Percentiles rank a stretch among this genome's conserved stretches.
Evolutionary conservation across 2,797 vertebrate genomes (phyloP).

Genomic region (Crocodylus rhombifer): DNA sequence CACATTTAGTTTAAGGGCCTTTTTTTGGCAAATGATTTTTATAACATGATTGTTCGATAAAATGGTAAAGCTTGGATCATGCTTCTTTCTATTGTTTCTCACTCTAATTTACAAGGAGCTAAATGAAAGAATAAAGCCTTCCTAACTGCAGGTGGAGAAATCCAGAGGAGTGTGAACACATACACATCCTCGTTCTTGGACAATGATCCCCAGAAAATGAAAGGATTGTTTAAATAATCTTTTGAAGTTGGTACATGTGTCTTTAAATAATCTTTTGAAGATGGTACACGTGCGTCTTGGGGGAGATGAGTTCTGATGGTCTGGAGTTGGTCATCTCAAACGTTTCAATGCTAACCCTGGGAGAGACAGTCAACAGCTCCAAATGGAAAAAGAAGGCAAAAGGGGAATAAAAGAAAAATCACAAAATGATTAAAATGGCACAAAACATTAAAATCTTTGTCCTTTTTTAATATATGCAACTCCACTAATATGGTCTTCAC

Average conservation of each 20-base stretch:
- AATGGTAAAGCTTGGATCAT: background rate
- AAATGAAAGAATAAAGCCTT: background rate
- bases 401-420: background rate
- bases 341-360: background rate
- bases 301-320: background rate
- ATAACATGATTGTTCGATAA: background rate
- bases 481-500: background rate
- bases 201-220: background rate
- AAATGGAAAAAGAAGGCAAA: background rate
- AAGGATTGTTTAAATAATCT: background rate
- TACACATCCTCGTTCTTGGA: background rate
- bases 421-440: too few relatives aligned
- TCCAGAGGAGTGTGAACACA: background rate
- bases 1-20: background rate
- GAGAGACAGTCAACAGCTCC: background rate
- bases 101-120: background rate
- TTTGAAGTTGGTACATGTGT: background rate
- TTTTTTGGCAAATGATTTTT: background rate
- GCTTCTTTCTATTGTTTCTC: background rate
- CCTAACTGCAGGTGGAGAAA: background rate
- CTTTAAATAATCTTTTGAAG: background rate
- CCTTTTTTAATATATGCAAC: background rate
- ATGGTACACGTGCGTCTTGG: background rate
- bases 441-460: background rate
- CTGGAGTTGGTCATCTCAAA: background rate